Percentiles rank a stretch among this genome's conserved stretches.
phyloP scores from a whole-genome alignment of 2,888 invertebrate species.

The Dysmachus trigonus region DNA sequence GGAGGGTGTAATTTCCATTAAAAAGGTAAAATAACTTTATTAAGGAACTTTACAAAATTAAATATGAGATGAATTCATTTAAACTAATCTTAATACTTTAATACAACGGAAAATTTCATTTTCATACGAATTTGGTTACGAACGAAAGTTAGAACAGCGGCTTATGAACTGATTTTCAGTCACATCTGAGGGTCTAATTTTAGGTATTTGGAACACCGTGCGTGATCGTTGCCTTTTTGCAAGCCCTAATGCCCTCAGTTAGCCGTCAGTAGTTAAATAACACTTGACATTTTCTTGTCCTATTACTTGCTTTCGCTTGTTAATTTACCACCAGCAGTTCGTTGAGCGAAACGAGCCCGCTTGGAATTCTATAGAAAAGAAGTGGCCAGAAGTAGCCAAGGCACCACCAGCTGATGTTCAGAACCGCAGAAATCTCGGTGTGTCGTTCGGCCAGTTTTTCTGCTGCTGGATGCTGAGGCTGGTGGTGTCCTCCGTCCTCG shows the following conservation, averaged over 20 bases:
- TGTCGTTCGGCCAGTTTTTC: conserved; percentile 41
- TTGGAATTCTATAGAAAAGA: conserved; percentile 24
- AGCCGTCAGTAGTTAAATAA: not conserved
- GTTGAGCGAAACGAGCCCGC: not conserved
- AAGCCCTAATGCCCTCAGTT: not conserved
- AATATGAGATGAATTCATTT: no score
- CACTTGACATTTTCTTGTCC: conserved; percentile 18
- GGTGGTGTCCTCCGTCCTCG: conserved; percentile 30
- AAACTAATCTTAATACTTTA: no score
- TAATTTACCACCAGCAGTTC: conserved; percentile 28
- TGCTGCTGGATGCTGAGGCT: not conserved
- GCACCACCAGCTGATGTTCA: conserved; percentile 17
- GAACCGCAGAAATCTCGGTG: conserved; percentile 5
- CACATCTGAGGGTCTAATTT: not conserved
- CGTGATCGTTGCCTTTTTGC: not conserved
- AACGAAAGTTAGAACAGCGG: no score
- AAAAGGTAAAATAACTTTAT: no score
- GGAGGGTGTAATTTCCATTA: no score
- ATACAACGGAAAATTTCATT: no score
- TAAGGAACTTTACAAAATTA: no score
- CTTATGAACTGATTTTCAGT: not conserved
- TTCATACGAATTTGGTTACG: no score
- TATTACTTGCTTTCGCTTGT: conserved; percentile 34
- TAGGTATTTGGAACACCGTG: not conserved
- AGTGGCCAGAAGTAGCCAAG: conserved; percentile 1